Conservation (phyloP, 2,888 invertebrate genomes). For the Rhaphigaster nebulosa region DNA sequence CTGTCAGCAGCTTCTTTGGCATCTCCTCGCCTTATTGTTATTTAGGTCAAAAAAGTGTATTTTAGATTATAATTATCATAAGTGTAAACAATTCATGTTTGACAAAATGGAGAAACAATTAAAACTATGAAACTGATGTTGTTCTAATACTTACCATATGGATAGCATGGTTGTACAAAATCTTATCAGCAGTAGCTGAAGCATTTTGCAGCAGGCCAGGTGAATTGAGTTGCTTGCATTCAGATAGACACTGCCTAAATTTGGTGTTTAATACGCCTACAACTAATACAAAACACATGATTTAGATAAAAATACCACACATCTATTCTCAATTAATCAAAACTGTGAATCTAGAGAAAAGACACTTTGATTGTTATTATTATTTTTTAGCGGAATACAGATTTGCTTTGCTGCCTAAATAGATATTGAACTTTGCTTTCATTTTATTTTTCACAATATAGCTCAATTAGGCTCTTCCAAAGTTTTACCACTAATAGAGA, state of each 20-base stretch:
- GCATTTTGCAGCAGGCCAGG: slow-evolving; percentile 80
- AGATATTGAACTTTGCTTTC: too few species aligned
- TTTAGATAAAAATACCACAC: background rate
- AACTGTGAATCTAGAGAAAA: background rate
- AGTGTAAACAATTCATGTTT: too few species aligned
- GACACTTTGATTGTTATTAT: background rate
- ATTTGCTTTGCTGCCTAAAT: too few species aligned
- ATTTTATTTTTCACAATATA: too few species aligned
- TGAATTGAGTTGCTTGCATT: slow-evolving; percentile 86
- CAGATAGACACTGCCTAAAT: slow-evolving; percentile 89
- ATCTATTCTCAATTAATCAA: background rate
- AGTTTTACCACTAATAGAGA: too few species aligned
- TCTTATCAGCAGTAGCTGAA: slow-evolving; percentile 92
- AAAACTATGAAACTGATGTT: background rate
- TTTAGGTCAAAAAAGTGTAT: too few species aligned
- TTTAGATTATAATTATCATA: too few species aligned
- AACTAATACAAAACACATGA: slow-evolving; percentile 74
- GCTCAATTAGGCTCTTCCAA: too few species aligned
- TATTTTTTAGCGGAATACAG: too few species aligned
- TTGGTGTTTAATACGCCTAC: slow-evolving; percentile 91
- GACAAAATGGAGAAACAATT: background rate
- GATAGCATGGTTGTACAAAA: slow-evolving; percentile 97
- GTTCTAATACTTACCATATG: slow-evolving; percentile 80
- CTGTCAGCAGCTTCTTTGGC: too few species aligned
- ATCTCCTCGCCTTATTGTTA: too few species aligned